phyloP scores from a whole-genome alignment of 2,888 invertebrate species.

The Gari tellinella region DNA sequence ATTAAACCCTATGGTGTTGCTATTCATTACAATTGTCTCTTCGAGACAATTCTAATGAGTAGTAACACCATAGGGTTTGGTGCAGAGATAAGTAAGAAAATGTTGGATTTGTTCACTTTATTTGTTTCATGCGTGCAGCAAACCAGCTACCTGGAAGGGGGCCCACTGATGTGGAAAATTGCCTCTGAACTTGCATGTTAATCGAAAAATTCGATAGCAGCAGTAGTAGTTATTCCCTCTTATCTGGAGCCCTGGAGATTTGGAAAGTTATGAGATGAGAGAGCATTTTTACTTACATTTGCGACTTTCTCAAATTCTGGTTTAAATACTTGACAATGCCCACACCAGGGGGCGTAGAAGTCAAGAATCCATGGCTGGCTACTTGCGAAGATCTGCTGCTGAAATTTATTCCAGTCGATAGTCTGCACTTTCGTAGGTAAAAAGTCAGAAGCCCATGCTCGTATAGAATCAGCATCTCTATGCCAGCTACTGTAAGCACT shows the following conservation, averaged over 20 bases:
- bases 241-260: background rate
- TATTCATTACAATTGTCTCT: too few relatives aligned
- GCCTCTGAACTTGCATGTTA: too few relatives aligned
- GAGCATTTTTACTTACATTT: slow-evolving; percentile 86
- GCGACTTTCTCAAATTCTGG: slow-evolving; percentile 89
- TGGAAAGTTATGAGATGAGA: too few relatives aligned
- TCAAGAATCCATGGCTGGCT: slow-evolving; percentile 86
- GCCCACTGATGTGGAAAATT: too few relatives aligned
- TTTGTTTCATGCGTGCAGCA: too few relatives aligned
- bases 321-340: slow-evolving; percentile 88
- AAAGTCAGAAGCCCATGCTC: slow-evolving; percentile 88
- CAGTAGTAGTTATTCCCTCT: background rate
- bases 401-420: slow-evolving; percentile 81
- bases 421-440: slow-evolving; percentile 87
- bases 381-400: slow-evolving; percentile 85
- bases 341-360: slow-evolving; percentile 85
- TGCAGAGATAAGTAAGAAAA: too few relatives aligned
- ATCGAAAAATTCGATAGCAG: too few relatives aligned
- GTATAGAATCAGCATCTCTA: slow-evolving; percentile 87
- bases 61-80: too few relatives aligned
- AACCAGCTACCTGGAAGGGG: too few relatives aligned
- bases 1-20: too few relatives aligned
- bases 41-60: too few relatives aligned
- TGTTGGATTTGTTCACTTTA: too few relatives aligned
- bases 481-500: slow-evolving; percentile 88